Percentiles rank a stretch among this genome's conserved stretches.
Conservation (phyloP, 2,888 invertebrate species). For the Gandaritis pyraliata region DNA sequence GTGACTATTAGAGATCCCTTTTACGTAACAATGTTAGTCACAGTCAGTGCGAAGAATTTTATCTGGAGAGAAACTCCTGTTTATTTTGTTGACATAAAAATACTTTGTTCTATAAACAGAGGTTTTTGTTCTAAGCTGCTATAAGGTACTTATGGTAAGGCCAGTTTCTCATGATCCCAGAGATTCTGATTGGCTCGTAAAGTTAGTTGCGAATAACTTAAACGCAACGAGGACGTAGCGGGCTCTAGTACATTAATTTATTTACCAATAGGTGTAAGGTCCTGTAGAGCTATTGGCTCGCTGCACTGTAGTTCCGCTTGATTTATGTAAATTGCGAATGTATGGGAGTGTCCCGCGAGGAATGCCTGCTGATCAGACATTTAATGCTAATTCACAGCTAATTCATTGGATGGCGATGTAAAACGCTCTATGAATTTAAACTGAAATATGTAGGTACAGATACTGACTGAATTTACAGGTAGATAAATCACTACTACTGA, state of each 20-base stretch:
- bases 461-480: conserved; percentile 6
- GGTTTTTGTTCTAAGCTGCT: conserved; percentile 15
- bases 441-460: conserved; percentile 13
- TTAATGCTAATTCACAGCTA: conserved; percentile 37
- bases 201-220: conserved; percentile 33
- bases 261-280: conserved; percentile 56
- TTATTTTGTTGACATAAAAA: conserved; percentile 20
- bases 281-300: conserved; percentile 47
- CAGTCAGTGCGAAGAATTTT: conserved; percentile 25
- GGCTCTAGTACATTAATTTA: conserved; percentile 48
- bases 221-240: conserved; percentile 32
- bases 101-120: conserved; percentile 15
- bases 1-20: conserved; percentile 35
- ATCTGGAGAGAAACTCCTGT: conserved; percentile 23
- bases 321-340: conserved; percentile 69
- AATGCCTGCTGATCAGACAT: conserved; percentile 51
- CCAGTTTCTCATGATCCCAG: conserved; percentile 24
- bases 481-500: conserved; percentile 16
- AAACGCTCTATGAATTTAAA: conserved; percentile 17
- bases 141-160: conserved; percentile 15
- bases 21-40: conserved; percentile 32
- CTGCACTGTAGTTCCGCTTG: conserved; percentile 51
- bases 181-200: conserved; percentile 34
- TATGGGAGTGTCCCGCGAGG: conserved; percentile 44
- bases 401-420: conserved; percentile 25